Conservation (phyloP, 2,113 vertebrate genomes). For the Pelodiscus sinensis region DNA sequence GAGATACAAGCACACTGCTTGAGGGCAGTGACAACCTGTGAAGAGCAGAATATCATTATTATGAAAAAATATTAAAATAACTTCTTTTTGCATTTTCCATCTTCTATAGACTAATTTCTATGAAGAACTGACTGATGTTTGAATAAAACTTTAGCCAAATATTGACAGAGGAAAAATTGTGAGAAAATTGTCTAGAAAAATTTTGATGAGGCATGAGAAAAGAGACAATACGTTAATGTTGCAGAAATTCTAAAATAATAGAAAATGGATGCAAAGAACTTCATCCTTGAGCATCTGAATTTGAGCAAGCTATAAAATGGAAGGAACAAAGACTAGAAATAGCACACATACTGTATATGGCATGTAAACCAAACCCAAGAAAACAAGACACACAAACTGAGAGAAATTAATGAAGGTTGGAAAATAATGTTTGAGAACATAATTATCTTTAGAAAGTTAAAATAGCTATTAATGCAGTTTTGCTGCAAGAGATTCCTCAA, state of each 20-base stretch:
- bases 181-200: background rate
- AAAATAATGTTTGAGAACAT: background rate
- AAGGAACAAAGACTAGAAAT: background rate
- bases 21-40: slow-evolving; percentile 1
- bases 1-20: background rate
- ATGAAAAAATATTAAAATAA: background rate
- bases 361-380: background rate
- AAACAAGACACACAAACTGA: background rate
- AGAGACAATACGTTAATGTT: background rate
- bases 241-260: background rate
- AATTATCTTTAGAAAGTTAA: background rate
- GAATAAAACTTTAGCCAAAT: slow-evolving; percentile 6
- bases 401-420: slow-evolving; percentile 22
- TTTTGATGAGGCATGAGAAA: background rate
- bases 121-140: background rate
- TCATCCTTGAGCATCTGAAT: background rate
- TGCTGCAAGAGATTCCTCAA: background rate
- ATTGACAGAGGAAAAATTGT: background rate
- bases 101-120: slow-evolving; percentile 3
- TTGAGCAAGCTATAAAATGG: background rate
- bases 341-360: background rate
- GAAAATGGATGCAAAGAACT: background rate
- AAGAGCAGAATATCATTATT: slow-evolving; percentile 22
- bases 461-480: background rate
- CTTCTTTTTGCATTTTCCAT: background rate